Base-by-base conservation (phyloP, 2,113 vertebrate species). In the Phalacrocorax brasilianus region DNA sequence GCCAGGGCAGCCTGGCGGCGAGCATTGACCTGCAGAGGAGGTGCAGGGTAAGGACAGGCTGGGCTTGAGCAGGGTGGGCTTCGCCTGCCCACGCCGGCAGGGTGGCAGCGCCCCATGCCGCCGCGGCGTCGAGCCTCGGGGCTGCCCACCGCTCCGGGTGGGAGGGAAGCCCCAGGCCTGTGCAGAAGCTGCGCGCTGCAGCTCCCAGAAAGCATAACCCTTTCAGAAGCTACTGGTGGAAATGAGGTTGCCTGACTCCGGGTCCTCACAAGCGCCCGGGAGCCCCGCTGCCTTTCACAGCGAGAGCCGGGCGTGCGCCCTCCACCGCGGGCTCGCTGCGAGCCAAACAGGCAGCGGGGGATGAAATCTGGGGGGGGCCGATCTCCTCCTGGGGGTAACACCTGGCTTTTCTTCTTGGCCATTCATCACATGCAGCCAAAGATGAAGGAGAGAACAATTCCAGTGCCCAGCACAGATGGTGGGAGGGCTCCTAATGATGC, bases 121-220 rank as follows among this genome's bases (percentile, higher is more conserved):
- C 14, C 8, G 53, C 4, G 1, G 26, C 1, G 2, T 20, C 1
- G 2, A 8, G 27, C 26, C 18, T 14, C 0, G 6, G 56, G 62
- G 42, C 70, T 82, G 49, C 70, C 15, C 55, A 3, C 14, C 0
- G 2, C 21, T 4, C 9, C 5, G 23, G 28, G 42, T 30, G 49
- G 47, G 68, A 27, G 13, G 38, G 67, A 49, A 30, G 70, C 22
- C 55, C 49, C 23, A 14, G n/a, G 26, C 16, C 21, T 26, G 24
- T 8, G 49, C 38, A 24, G 63, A 26, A 61, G 40, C 40, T n/a
- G 13, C 1, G 4, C 22, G 44, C 42, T 40, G 59, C 32, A 49
- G 85, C 53, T 47, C 40, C 47, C 42, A 11, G 20, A 27, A 59
- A 3, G 38, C 49, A 30, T 44, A 22, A n/a, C 20, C 19, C 28